phyloP scores from a whole-genome alignment of 2,113 vertebrate genomes.

The Microcebus griseorufus region DNA sequence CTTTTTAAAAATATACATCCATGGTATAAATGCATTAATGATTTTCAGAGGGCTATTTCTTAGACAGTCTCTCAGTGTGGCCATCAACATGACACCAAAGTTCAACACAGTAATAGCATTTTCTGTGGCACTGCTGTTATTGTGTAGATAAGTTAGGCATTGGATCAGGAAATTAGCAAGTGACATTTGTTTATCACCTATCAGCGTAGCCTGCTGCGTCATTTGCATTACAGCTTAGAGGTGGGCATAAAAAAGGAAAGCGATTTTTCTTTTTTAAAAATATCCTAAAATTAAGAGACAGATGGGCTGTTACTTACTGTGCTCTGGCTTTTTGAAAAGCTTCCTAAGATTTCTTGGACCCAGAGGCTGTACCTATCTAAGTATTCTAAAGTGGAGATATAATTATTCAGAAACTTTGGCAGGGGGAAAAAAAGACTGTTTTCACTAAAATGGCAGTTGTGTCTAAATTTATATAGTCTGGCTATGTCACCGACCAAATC shows the following conservation, averaged over 20 bases:
- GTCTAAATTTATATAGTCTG: slow-evolving; percentile 63
- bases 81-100: neutral
- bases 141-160: neutral
- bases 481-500: slow-evolving; percentile 49
- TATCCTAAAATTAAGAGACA: slow-evolving; percentile 49
- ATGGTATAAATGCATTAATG: neutral
- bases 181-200: neutral
- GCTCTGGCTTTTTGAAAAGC: slow-evolving; percentile 55
- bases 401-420: slow-evolving; percentile 70
- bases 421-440: neutral
- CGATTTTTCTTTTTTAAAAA: slow-evolving; percentile 25
- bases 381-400: slow-evolving; percentile 44
- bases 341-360: slow-evolving; percentile 67
- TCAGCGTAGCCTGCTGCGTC: neutral
- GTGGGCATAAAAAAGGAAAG: neutral
- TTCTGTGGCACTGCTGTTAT: neutral
- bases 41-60: slow-evolving; percentile 1
- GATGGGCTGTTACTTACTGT: slow-evolving; percentile 56
- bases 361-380: slow-evolving; percentile 47
- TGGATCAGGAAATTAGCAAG: neutral
- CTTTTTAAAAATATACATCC: neutral
- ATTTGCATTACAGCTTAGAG: slow-evolving; percentile 34
- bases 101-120: neutral
- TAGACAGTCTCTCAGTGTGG: neutral
- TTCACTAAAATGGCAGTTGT: slow-evolving; percentile 61